Evolutionary conservation across 2,113 vertebrate species (phyloP).

Genomic region (Siniperca chuatsi): DNA sequence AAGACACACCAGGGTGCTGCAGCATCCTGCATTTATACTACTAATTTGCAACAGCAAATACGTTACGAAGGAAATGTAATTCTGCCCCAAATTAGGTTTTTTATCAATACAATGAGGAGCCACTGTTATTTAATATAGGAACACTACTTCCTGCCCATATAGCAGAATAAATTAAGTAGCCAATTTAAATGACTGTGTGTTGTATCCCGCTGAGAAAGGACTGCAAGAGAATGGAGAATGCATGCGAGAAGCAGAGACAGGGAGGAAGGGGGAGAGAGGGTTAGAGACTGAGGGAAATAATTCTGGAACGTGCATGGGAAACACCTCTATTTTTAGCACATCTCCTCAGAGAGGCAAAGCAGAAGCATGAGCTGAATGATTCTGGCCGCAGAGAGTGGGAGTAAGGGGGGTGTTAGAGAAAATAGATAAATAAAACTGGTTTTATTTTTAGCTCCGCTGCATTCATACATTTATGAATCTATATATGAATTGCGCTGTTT

Average conservation of each 20-base stretch:
- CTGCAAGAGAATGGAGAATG: slow-evolving; percentile 35
- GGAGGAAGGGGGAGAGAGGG: slow-evolving; percentile 27
- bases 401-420: slow-evolving; percentile 7
- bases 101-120: too few relatives aligned
- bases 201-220: slow-evolving; percentile 39
- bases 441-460: slow-evolving; percentile 69
- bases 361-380: slow-evolving; percentile 76
- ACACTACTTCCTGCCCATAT: slow-evolving; percentile 22
- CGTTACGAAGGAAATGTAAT: too few relatives aligned
- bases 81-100: too few relatives aligned
- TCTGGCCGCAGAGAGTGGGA: slow-evolving; percentile 36
- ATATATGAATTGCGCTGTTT: slow-evolving; percentile 54
- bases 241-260: slow-evolving; percentile 15
- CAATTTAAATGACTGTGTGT: slow-evolving; percentile 25
- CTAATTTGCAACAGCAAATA: too few relatives aligned
- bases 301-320: slow-evolving; percentile 75
- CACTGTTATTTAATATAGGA: neutral
- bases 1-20: neutral
- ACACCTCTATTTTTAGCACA: slow-evolving; percentile 80
- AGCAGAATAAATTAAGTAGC: slow-evolving; percentile 40
- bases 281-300: slow-evolving; percentile 61
- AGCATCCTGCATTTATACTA: too few relatives aligned
- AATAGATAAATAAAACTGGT: slow-evolving; percentile 64
- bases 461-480: slow-evolving; percentile 74
- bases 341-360: slow-evolving; percentile 62